Base-by-base conservation (phyloP, 2,113 vertebrate species). In the Psettodes erumei region DNA sequence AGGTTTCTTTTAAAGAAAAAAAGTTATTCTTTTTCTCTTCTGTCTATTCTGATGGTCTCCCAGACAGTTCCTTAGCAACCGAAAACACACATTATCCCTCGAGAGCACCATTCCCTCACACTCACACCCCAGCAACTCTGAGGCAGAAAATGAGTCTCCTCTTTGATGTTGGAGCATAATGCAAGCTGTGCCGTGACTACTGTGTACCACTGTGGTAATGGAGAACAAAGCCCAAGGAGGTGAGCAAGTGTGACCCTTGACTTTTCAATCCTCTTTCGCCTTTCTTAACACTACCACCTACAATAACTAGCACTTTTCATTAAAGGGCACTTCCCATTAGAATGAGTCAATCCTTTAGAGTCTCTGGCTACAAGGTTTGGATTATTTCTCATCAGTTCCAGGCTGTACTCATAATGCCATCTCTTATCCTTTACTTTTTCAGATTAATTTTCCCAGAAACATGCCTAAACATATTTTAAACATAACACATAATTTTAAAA, bases 61-160 rank as follows among this genome's bases (percentile, higher is more conserved):
- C 87, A 78, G 82, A 84, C 80, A 82, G 90, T 91, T 90, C 67
- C 90, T 90, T 79, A 88, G 90, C 90, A 91, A 91, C 88, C 10
- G 1, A 77, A 88, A 88, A 86, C 67, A 83, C 81, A 77, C 47
- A 86, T 85, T 78, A 83, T 82, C 73, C 79, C 72, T 81, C 73
- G 13, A 67, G 68, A 82, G 77, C 78, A 79, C 40, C 77, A 69
- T 72, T 66, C 66, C 53, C 68, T 64, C 65, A 59, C 64, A 50
- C 48, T 77, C 67, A 59, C 48, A 54, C 64, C 65, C 6, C 71
- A 74, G 59, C 68, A 66, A 77, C 56, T 77, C 85, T 81, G 32
- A 84, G 73, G 66, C 78, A 79, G 68, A 87, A 88, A 89, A 85
- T 82, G 55, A 85, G 73, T 67, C 74, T 76, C 42, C 25, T 69